Evolutionary conservation across 1,140 invertebrate species (phyloP), one percentile per base, ranked within the genome.

Genomic region (Limonius californicus): DNA sequence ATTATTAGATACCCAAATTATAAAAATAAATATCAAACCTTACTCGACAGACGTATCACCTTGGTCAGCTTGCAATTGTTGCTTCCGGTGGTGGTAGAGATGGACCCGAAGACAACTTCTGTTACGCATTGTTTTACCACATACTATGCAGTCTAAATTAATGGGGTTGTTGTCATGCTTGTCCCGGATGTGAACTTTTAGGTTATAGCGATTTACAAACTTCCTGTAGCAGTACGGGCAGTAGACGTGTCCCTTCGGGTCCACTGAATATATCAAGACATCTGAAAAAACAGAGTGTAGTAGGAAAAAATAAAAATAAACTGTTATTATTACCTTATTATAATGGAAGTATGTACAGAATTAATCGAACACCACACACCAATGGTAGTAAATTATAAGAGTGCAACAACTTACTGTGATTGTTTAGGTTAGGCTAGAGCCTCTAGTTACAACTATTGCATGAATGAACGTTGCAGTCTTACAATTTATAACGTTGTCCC

Each of bases 121-220:
- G 65, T 84, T 84, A 12, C 82, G 72, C 81, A 84, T 83, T 8
- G 77, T 76, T 65, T 83, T 84, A 60, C 81, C 80, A 65, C 83
- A 84, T 45, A 83, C 77, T 23, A 79, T 75, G 73, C 83, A 84
- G 62, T 81, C 79, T 15, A 84, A 70, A 56, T 79, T 76, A 0
- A 77, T 80, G n/a, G 69, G 62, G 27, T 57, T 74, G 9, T 63
- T 65, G 70, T 82, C 81, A 65, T 84, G 83, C 68, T 83, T 83
- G 70, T 84, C 83, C 2, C 82, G 75, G 55, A 84, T 79, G 70
- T 84, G 82, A n/a, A 84, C 80, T 70, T 84, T 84, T 64, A 84
- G 68, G 70, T 84, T 84, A 75, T 84, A 84, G 11, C 81, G 79
- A 71, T 83, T 84, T n/a, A 81, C 82, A 71, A 84, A 84, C 72